A percentile compares a stretch with the other conserved stretches of the same genome.
These are phyloP conservation scores for Euura lappo DNA, from an alignment of 1,140 invertebrate species.

Conservation along the genomic window DNA sequence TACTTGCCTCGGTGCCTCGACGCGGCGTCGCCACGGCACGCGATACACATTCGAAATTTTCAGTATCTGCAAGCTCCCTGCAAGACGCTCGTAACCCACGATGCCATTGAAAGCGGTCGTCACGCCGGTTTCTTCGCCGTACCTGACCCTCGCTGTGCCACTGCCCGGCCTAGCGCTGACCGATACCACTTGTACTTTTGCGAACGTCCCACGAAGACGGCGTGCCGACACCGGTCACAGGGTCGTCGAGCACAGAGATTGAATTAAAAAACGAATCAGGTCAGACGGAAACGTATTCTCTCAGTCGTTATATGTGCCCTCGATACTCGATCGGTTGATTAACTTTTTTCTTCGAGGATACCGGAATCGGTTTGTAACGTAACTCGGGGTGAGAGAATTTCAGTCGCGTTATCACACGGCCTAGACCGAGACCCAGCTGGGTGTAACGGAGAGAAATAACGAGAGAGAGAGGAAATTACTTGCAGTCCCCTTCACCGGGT, in stretches of 20 bases:
- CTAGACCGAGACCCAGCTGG: no score
- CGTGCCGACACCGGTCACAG: no score
- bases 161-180: slow-evolving; percentile 31
- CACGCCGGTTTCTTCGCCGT: slow-evolving; percentile 41
- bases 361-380: no score
- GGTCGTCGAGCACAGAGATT: background rate
- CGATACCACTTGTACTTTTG: slow-evolving; percentile 56
- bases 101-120: slow-evolving; percentile 53
- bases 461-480: no score
- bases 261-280: background rate
- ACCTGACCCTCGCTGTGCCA: slow-evolving; percentile 38
- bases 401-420: no score
- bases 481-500: background rate
- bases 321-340: slow-evolving; percentile 1
- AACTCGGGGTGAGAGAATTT: no score
- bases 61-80: slow-evolving; percentile 23
- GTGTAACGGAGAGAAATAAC: no score
- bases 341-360: background rate
- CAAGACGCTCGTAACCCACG: slow-evolving; percentile 32
- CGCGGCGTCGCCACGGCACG: slow-evolving; percentile 27
- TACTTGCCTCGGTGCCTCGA: slow-evolving; percentile 36
- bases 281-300: slow-evolving; percentile 2
- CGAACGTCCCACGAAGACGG: background rate
- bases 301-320: background rate
- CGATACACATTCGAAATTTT: background rate